Evolutionary conservation across 2,888 invertebrate species (phyloP).

Genomic region (Hyles lineata): DNA sequence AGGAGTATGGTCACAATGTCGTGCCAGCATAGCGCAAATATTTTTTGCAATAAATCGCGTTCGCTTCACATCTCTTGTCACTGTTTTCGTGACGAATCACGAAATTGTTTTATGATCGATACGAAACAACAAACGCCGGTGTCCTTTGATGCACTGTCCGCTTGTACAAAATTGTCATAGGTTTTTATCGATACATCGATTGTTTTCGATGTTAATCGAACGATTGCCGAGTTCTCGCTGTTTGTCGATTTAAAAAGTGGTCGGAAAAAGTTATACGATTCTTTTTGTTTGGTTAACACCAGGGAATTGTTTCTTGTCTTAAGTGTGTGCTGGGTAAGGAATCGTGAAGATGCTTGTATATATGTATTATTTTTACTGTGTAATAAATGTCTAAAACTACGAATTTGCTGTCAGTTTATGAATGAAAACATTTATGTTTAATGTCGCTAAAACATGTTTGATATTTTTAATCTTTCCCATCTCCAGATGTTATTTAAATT

Average conservation of each 20-base stretch:
- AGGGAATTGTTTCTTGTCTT: neutral
- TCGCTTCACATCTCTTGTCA: constrained; percentile 43
- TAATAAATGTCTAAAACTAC: too few species aligned
- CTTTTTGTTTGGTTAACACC: constrained; percentile 2
- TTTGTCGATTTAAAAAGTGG: constrained; percentile 41
- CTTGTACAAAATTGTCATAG: constrained; percentile 51
- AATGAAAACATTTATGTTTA: too few species aligned
- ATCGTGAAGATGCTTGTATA: neutral
- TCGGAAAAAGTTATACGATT: constrained; percentile 7
- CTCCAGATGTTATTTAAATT: too few species aligned
- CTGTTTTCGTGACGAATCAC: constrained; percentile 54
- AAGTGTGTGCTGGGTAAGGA: neutral
- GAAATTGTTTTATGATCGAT: constrained; percentile 55
- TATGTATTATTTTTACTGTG: neutral
- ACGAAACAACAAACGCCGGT: constrained; percentile 46
- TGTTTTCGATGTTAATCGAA: constrained; percentile 58
- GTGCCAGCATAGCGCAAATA: neutral
- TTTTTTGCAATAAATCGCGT: constrained; percentile 45
- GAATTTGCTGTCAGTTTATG: too few species aligned
- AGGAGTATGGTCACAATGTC: neutral
- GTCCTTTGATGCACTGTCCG: constrained; percentile 45
- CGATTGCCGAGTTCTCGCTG: constrained; percentile 42
- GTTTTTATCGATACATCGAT: constrained; percentile 57
- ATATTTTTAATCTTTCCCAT: too few species aligned
- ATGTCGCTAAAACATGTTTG: too few species aligned